These are phyloP conservation scores for Zenarchopterus dispar DNA, from an alignment of 2,797 vertebrate genomes.

Conservation along the genomic window DNA sequence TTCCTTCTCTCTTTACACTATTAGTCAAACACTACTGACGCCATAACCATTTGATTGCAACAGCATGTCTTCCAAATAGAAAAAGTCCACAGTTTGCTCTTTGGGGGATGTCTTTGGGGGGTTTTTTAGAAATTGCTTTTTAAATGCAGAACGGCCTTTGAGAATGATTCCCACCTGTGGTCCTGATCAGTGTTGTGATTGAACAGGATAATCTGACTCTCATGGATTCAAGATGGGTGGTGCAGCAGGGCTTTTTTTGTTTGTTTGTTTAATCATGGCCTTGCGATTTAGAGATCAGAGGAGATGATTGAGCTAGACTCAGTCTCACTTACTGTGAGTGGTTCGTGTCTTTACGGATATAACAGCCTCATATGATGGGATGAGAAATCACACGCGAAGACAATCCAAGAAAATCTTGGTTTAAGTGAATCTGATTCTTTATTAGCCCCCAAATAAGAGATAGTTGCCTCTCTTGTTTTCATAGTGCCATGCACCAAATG, in stretches of 20 bases:
- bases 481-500: constrained; percentile 5
- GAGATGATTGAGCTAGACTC: constrained; percentile 24
- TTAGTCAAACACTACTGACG: constrained; percentile 77
- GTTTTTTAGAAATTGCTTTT: constrained; percentile 70
- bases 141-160: constrained; percentile 73
- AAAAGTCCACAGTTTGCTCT: constrained; percentile 60
- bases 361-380: background rate
- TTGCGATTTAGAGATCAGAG: constrained; percentile 18
- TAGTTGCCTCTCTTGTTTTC: constrained; percentile 20
- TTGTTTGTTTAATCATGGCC: constrained; percentile 22
- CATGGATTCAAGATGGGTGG: constrained; percentile 48
- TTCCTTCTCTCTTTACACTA: constrained; percentile 75
- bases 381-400: background rate
- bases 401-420: constrained; percentile 7
- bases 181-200: constrained; percentile 46
- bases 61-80: constrained; percentile 71
- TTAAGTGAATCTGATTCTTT: background rate
- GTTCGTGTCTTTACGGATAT: constrained; percentile 8
- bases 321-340: constrained; percentile 19
- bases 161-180: constrained; percentile 83
- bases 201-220: constrained; percentile 35
- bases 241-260: background rate
- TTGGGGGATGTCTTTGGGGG: constrained; percentile 48
- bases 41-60: constrained; percentile 79
- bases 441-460: background rate